These are phyloP conservation scores for Drosophila rubida DNA, from an alignment of 2,888 invertebrate genomes.

Conservation along the genomic window DNA sequence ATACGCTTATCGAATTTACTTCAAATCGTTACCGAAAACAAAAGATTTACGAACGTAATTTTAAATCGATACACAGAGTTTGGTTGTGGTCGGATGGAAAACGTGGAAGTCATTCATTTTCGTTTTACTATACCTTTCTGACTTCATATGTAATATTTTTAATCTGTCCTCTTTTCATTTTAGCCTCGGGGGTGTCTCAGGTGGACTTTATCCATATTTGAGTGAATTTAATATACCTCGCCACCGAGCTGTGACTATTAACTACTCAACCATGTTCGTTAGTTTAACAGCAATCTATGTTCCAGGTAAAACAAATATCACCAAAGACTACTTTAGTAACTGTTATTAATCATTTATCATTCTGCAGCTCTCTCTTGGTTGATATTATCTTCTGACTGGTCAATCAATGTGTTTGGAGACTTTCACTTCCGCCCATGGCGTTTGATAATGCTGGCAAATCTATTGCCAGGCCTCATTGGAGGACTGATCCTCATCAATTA, in stretches of 20 bases:
- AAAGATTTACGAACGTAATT: too few relatives aligned
- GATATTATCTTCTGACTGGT: slow-evolving; percentile 75
- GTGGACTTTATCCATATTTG: slow-evolving; percentile 76
- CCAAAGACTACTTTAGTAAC: too few relatives aligned
- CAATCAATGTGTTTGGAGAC: slow-evolving; percentile 60
- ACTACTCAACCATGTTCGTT: slow-evolving; percentile 82
- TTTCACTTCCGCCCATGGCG: slow-evolving; percentile 80
- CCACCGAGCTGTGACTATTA: slow-evolving; percentile 79
- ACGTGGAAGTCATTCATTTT: too few relatives aligned
- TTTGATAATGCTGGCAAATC: slow-evolving; percentile 67
- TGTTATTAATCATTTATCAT: too few relatives aligned
- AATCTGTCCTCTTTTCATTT: not conserved
- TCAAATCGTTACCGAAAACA: too few relatives aligned
- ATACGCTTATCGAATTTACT: too few relatives aligned
- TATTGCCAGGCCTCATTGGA: slow-evolving; percentile 77
- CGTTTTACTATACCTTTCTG: too few relatives aligned
- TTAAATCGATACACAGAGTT: too few relatives aligned
- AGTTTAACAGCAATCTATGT: slow-evolving; percentile 80
- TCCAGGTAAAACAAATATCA: slow-evolving; percentile 64
- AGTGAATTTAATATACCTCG: slow-evolving; percentile 80
- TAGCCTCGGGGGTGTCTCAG: slow-evolving; percentile 77
- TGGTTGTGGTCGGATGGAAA: too few relatives aligned
- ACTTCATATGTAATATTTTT: too few relatives aligned
- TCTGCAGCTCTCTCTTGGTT: slow-evolving; percentile 77
- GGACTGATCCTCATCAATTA: slow-evolving; percentile 65